Conservation (phyloP, 1,140 invertebrate species). For the Melanaphis sacchari region DNA sequence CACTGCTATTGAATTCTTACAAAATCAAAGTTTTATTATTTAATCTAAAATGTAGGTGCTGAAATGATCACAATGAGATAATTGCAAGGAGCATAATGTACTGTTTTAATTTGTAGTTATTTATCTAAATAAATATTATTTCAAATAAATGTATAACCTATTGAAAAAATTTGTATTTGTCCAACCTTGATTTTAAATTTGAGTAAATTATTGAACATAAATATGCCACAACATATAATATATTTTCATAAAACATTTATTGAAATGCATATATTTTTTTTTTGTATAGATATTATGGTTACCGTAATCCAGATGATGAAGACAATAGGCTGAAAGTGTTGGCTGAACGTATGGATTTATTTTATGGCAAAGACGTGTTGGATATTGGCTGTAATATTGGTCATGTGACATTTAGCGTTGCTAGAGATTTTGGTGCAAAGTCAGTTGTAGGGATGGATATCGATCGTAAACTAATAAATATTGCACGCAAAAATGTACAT, state of each 20-base stretch:
- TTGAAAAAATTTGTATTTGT: too few species aligned
- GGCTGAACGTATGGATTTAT: constrained; percentile 79
- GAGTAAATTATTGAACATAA: neutral
- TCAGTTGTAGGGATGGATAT: constrained; percentile 95
- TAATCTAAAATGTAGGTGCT: too few species aligned
- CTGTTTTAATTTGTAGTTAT: too few species aligned
- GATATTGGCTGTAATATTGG: constrained; percentile 99
- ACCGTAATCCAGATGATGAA: constrained; percentile 81
- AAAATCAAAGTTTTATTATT: too few species aligned
- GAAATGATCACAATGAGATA: too few species aligned
- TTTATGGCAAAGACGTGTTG: constrained; percentile 88
- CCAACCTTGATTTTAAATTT: neutral
- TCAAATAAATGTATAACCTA: too few species aligned
- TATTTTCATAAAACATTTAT: neutral
- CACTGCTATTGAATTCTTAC: too few species aligned
- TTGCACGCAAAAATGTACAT: constrained; percentile 81
- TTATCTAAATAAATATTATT: too few species aligned
- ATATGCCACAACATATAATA: neutral
- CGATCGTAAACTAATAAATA: constrained; percentile 81
- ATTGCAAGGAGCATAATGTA: too few species aligned
- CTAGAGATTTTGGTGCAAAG: constrained; percentile 81
- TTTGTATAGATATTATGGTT: constrained; percentile 85
- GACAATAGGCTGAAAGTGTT: constrained; percentile 86
- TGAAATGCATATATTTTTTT: neutral
- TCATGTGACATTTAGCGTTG: constrained; percentile 87